Base-by-base conservation (phyloP, 1,140 invertebrate species). In the Galleria mellonella region DNA sequence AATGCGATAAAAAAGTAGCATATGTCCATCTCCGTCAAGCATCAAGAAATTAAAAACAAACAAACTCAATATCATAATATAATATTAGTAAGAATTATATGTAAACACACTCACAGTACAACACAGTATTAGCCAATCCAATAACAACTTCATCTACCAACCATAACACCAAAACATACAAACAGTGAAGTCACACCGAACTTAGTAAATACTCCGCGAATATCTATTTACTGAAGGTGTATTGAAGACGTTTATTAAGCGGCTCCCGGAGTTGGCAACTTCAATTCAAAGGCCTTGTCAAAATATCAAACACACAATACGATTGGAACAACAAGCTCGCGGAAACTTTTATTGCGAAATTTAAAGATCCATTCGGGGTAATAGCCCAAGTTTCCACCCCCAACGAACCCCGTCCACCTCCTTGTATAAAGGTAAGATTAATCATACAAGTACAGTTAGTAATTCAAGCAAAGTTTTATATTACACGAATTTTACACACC, bases 391-490 rank as follows among this genome's bases (percentile, higher is more conserved):
- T 37, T 37, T 37, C 27, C 8, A 2, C 27, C 28, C 38, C 28
- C 38, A 10, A n/a, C 5, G 11, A 9, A 8, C 39, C 8, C 14
- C 14, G 1, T 10, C 14, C 35, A 37, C 35, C 35, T 10, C 35
- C 17, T 3, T 3, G 17, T 23, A 23, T 23, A 23, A 14, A 14
- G 14, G 33, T 9, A 9, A 35, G 12, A 42, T 42, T 42, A 42
- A 42, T 42, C 39, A 42, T 15, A 14, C 7, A n/a, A 42, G 31
- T n/a, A 14, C 38, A 15, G 13, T 23, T 14, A 35, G 11, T 32
- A 42, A 42, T 42, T 42, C 39, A 42, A 14, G 28, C 15, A 32
- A 42, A 42, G 29, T 42, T 42, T 32, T 31, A 42, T 15, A 42
- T 40, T 40, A 40, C 38, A 30, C 29, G 38, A 40, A 40, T 40